Evolutionary conservation across 2,888 invertebrate species (phyloP).

Genomic region (Ectobius pallidus): DNA sequence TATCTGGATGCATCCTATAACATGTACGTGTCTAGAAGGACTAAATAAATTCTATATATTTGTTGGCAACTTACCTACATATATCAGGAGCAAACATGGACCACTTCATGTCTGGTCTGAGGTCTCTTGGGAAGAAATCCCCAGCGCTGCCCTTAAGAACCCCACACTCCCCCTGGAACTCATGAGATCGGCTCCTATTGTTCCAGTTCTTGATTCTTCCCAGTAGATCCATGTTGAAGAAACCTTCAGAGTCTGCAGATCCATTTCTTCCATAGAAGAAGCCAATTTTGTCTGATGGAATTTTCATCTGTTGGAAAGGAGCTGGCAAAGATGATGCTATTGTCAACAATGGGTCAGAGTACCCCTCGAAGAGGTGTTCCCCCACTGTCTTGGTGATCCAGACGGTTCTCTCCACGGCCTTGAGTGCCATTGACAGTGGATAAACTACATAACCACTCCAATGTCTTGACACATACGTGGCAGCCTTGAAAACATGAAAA

Average conservation of each 20-base stretch:
- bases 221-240: conserved; percentile 79
- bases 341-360: conserved; percentile 73
- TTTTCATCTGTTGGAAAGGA: conserved; percentile 50
- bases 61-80: conserved; percentile 64
- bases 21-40: too few relatives aligned
- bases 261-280: conserved; percentile 84
- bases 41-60: too few relatives aligned
- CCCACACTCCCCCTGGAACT: conserved; percentile 62
- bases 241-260: conserved; percentile 73
- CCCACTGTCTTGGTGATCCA: conserved; percentile 67
- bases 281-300: conserved; percentile 77
- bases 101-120: conserved; percentile 62
- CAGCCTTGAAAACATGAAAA: conserved; percentile 60
- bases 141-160: conserved; percentile 75
- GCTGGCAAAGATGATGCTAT: background rate
- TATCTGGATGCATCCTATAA: too few relatives aligned
- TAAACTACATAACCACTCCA: conserved; percentile 56
- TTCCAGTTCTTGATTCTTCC: conserved; percentile 79
- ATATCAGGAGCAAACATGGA: conserved; percentile 75
- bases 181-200: conserved; percentile 61
- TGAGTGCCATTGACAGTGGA: conserved; percentile 51
- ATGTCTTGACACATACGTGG: conserved; percentile 63
- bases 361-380: conserved; percentile 81
- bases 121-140: conserved; percentile 75
- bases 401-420: conserved; percentile 58